Conservation (phyloP, 2,888 invertebrate species). For the Pilophorus perplexus region DNA sequence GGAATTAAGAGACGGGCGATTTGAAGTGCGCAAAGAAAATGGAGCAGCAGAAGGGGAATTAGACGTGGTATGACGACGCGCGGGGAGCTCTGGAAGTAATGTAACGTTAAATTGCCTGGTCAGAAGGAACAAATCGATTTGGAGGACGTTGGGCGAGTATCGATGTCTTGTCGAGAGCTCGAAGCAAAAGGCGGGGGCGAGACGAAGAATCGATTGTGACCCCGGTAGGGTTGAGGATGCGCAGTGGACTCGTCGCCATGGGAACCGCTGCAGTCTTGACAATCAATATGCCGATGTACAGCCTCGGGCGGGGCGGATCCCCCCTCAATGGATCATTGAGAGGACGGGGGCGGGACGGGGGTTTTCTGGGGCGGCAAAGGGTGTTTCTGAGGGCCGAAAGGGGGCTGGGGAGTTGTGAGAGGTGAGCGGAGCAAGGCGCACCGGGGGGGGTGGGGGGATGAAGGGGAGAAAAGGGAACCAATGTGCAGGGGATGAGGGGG, state of each 20-base stretch:
- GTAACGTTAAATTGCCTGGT: slow-evolving; percentile 34
- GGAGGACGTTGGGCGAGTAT: background rate
- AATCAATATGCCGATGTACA: slow-evolving; percentile 41
- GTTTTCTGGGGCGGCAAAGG: background rate
- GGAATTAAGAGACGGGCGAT: too few species aligned
- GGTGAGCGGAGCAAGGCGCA: background rate
- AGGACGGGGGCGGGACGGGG: background rate
- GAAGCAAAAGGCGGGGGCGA: background rate
- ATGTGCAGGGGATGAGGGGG: too few species aligned
- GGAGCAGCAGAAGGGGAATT: slow-evolving; percentile 8
- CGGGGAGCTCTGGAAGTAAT: slow-evolving; percentile 16
- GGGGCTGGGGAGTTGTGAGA: background rate
- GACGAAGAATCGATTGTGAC: slow-evolving; percentile 15
- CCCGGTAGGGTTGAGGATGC: slow-evolving; percentile 33
- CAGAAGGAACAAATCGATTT: slow-evolving; percentile 2
- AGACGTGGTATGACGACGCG: slow-evolving; percentile 2
- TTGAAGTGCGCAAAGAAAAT: too few species aligned
- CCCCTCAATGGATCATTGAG: slow-evolving; percentile 29
- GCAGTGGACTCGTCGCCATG: slow-evolving; percentile 37
- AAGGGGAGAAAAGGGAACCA: background rate
- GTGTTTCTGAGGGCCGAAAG: too few species aligned
- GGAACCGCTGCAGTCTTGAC: slow-evolving; percentile 40
- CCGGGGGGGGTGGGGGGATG: background rate
- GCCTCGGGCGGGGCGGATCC: slow-evolving; percentile 15
- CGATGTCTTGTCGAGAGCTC: slow-evolving; percentile 4